Evolutionary conservation across 53 echinoderm and acorn worm species (phyloP), one percentile per base, ranked within the genome.

Genomic region (Pentamera pediparva): DNA sequence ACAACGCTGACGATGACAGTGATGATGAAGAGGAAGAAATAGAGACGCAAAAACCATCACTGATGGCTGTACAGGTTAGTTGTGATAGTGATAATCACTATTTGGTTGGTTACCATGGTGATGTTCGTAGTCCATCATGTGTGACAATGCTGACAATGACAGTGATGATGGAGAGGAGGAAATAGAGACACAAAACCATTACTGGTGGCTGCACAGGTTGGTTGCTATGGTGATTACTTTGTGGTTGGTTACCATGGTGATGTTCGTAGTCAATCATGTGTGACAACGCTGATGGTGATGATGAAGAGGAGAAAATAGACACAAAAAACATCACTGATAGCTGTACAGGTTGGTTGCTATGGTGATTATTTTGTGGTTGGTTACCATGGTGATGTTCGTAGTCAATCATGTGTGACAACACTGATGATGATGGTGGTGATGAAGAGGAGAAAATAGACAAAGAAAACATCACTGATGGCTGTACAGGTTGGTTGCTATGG

Each of bases 191-290:
- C n/a, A n/a, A n/a, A n/a, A n/a, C n/a, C n/a, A n/a, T n/a, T n/a
- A n/a, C n/a, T n/a, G n/a, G n/a, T n/a, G n/a, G n/a, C n/a, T n/a
- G n/a, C n/a, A n/a, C n/a, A n/a, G n/a, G n/a, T n/a, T n/a, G n/a
- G n/a, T n/a, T n/a, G n/a, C n/a, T n/a, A n/a, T n/a, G n/a, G n/a
- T n/a, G n/a, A n/a, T n/a, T n/a, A n/a, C n/a, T n/a, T n/a, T n/a
- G n/a, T n/a, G n/a, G n/a, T n/a, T n/a, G n/a, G n/a, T n/a, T n/a
- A n/a, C n/a, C n/a, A n/a, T n/a, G n/a, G n/a, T n/a, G n/a, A n/a
- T n/a, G n/a, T n/a, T n/a, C n/a, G n/a, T 92, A 91, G 55, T 91
- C 98, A 9, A 98, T 98, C 56, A 98, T 98, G 98, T 91, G 89
- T 56, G 62, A 83, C 35, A 83, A 83, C 6, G 65, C 86, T 33